Percentiles rank a stretch among this genome's conserved stretches.
phyloP scores from a whole-genome alignment of 2,888 invertebrate genomes.

The Cheilosia soror region DNA sequence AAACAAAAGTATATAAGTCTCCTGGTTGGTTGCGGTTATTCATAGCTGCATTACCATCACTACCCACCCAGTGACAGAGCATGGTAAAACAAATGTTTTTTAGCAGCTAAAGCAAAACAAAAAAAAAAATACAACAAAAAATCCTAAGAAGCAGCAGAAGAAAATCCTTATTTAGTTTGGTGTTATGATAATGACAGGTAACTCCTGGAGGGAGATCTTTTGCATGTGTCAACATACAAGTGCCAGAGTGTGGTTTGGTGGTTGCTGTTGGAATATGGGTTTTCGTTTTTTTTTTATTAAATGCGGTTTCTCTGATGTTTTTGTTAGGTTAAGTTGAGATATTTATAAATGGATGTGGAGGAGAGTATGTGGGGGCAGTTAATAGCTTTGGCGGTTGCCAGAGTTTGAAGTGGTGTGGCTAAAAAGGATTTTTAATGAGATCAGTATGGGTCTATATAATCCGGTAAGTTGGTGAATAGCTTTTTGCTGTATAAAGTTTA shows the following conservation, averaged over 20 bases:
- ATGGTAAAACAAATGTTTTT: conserved; percentile 63
- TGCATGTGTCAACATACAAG: conserved; percentile 70
- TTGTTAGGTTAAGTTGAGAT: conserved; percentile 61
- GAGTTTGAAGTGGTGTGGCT: conserved; percentile 42
- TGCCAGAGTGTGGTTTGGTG: conserved; percentile 21
- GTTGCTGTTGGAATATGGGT: neutral
- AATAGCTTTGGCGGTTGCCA: conserved; percentile 50
- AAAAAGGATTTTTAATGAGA: conserved; percentile 58
- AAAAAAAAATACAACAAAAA: neutral
- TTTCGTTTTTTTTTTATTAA: conserved; percentile 4
- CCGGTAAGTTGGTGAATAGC: neutral
- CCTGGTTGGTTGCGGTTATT: conserved; percentile 60
- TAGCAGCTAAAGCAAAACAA: conserved; percentile 9
- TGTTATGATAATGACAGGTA: conserved; percentile 75
- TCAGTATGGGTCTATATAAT: conserved; percentile 35
- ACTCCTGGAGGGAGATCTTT: conserved; percentile 60
- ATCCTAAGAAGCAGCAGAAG: conserved; percentile 30
- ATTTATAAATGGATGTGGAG: conserved; percentile 48
- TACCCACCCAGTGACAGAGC: conserved; percentile 34
- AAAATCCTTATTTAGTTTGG: conserved; percentile 72
- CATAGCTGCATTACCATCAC: conserved; percentile 39
- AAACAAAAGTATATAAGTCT: conserved; percentile 68
- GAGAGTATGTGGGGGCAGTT: neutral
- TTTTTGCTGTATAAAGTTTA: neutral
- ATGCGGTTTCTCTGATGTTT: conserved; percentile 59